A percentile compares a stretch with the other conserved stretches of the same genome.
phyloP scores from a whole-genome alignment of 2,113 vertebrate genomes.

The Hyperopisus bebe region DNA sequence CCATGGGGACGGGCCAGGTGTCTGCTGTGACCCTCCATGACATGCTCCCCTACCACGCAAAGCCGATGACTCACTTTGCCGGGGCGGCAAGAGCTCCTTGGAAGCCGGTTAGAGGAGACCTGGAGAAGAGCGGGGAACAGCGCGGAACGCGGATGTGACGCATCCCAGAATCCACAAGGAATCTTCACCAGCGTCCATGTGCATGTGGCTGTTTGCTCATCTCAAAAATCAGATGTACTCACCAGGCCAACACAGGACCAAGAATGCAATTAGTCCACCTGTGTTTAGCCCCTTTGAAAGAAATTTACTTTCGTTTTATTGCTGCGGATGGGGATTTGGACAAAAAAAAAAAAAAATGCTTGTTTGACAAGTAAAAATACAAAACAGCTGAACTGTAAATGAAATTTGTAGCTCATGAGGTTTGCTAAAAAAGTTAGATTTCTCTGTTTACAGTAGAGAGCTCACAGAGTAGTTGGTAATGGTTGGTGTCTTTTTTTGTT shows the following conservation, averaged over 20 bases:
- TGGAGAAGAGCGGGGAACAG: background rate
- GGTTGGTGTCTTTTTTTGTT: background rate
- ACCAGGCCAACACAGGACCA: background rate
- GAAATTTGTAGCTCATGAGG: background rate
- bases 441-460: background rate
- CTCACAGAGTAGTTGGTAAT: background rate
- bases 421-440: background rate
- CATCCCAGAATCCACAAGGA: background rate
- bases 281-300: background rate
- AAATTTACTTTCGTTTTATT: background rate
- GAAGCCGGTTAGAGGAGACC: background rate
- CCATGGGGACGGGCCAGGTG: background rate
- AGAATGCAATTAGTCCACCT: background rate
- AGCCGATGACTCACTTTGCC: background rate
- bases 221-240: background rate
- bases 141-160: background rate
- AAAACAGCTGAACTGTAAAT: background rate
- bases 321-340: background rate
- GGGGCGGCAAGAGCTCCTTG: background rate
- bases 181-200: background rate
- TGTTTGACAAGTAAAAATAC: background rate
- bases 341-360: background rate
- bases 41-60: background rate
- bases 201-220: background rate
- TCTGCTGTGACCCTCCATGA: background rate